phyloP scores from a whole-genome alignment of 1,140 invertebrate species.

The Nasonia giraulti region DNA sequence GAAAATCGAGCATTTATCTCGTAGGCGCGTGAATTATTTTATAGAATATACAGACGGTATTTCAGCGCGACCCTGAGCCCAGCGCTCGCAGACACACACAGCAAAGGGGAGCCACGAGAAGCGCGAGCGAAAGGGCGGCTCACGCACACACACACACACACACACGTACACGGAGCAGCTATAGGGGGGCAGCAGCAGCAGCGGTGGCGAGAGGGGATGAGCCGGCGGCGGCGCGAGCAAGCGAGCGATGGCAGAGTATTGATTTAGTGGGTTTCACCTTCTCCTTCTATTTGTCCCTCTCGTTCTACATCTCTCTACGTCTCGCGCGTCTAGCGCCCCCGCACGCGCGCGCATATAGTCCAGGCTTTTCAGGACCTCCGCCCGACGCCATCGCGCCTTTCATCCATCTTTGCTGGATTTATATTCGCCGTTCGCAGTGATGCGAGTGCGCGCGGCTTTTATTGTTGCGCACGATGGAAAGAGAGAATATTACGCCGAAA shows the following conservation, averaged over 20 bases:
- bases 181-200: slow-evolving; percentile 33
- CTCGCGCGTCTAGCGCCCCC: slow-evolving; percentile 25
- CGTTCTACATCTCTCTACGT: slow-evolving; percentile 65
- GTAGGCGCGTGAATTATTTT: slow-evolving; percentile 24
- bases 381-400: slow-evolving; percentile 55
- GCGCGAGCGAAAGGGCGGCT: slow-evolving; percentile 46
- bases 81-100: background rate
- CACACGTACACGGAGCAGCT: slow-evolving; percentile 37
- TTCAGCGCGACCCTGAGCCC: background rate
- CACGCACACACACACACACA: background rate
- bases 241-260: slow-evolving; percentile 75
- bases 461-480: background rate
- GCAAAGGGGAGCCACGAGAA: slow-evolving; percentile 4
- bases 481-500: slow-evolving; percentile 11
- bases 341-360: slow-evolving; percentile 52
- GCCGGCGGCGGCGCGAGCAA: slow-evolving; percentile 63
- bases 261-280: slow-evolving; percentile 75
- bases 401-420: slow-evolving; percentile 50
- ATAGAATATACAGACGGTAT: slow-evolving; percentile 22
- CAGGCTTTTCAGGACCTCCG: slow-evolving; percentile 58
- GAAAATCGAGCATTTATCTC: background rate
- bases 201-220: slow-evolving; percentile 64
- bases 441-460: background rate
- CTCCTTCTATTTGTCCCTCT: slow-evolving; percentile 73
- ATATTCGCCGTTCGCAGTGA: background rate